These are phyloP conservation scores for Sebastes diploproa DNA, from an alignment of 2,797 vertebrate genomes.

Conservation along the genomic window DNA sequence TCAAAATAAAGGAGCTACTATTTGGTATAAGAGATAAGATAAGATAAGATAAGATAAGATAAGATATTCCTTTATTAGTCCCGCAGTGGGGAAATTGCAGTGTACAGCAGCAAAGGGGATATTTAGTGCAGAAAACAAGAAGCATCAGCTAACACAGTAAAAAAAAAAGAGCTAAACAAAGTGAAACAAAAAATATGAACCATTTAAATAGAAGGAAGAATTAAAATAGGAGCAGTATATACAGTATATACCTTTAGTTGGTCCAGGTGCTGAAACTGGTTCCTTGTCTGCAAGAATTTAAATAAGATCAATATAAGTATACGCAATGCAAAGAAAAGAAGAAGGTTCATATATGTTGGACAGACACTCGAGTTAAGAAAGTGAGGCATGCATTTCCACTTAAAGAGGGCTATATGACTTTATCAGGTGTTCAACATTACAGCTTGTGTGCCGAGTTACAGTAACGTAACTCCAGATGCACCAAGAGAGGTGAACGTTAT, in stretches of 20 bases:
- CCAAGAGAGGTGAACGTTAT: neutral
- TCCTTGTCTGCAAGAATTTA: conserved; percentile 78
- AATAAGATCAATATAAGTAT: conserved; percentile 51
- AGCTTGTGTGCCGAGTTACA: neutral
- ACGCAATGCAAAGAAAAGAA: conserved; percentile 21
- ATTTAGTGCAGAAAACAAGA: too few species aligned
- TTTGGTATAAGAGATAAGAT: conserved; percentile 22
- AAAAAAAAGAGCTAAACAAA: too few species aligned
- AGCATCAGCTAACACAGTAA: too few species aligned
- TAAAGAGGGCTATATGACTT: neutral
- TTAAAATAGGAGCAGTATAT: too few species aligned
- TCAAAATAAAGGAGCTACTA: neutral
- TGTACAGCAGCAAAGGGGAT: too few species aligned
- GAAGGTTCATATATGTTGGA: neutral
- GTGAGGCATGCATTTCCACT: neutral
- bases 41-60: too few species aligned
- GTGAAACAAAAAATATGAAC: too few species aligned
- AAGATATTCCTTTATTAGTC: too few species aligned
- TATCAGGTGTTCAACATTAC: neutral
- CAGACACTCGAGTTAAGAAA: neutral
- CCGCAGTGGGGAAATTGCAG: too few species aligned
- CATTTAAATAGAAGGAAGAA: too few species aligned
- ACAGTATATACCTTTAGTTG: conserved; percentile 89
- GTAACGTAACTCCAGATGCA: neutral
- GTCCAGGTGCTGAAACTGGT: conserved; percentile 88